Evolutionary conservation across 37 sponge, comb jelly and placozoan genomes (phyloP).

Genomic region (Chondrosia reniformis): DNA sequence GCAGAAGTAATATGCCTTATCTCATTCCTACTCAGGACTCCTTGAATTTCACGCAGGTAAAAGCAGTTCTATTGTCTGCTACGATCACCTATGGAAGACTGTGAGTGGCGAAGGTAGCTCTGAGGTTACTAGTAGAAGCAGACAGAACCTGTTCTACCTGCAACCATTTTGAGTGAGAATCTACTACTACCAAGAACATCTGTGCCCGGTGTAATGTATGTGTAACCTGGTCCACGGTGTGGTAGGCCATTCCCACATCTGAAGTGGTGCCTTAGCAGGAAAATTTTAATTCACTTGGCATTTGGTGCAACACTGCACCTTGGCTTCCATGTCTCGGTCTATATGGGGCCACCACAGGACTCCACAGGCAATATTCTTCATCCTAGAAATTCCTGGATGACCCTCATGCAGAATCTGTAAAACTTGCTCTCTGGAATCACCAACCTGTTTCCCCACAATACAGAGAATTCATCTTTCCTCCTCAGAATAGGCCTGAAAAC

Average conservation of each 20-base stretch:
- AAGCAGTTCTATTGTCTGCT: conserved; percentile 30
- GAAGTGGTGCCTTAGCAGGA: conserved; percentile 8
- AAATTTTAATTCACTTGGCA: background rate
- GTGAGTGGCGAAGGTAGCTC: conserved; percentile 6
- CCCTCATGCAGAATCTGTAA: conserved; percentile 8
- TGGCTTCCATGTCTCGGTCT: conserved; percentile 8
- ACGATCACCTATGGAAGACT: conserved; percentile 20
- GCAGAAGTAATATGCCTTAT: background rate
- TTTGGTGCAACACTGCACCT: background rate
- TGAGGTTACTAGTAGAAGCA: conserved; percentile 1
- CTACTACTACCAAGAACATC: conserved; percentile 31
- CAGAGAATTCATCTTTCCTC: background rate
- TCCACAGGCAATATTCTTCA: conserved; percentile 22
- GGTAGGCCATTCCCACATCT: conserved; percentile 36
- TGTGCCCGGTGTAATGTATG: conserved; percentile 22
- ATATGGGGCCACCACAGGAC: conserved; percentile 32
- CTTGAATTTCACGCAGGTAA: background rate
- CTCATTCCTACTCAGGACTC: conserved; percentile 20
- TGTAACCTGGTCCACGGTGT: conserved; percentile 27
- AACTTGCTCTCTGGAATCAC: conserved; percentile 20
- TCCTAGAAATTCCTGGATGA: conserved; percentile 25
- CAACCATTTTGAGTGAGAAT: conserved; percentile 35
- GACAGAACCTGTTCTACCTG: background rate
- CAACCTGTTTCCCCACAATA: conserved; percentile 21
- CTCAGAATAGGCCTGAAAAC: background rate